Conservation (phyloP, 2,797 vertebrate genomes). For the Sus cebifrons region DNA sequence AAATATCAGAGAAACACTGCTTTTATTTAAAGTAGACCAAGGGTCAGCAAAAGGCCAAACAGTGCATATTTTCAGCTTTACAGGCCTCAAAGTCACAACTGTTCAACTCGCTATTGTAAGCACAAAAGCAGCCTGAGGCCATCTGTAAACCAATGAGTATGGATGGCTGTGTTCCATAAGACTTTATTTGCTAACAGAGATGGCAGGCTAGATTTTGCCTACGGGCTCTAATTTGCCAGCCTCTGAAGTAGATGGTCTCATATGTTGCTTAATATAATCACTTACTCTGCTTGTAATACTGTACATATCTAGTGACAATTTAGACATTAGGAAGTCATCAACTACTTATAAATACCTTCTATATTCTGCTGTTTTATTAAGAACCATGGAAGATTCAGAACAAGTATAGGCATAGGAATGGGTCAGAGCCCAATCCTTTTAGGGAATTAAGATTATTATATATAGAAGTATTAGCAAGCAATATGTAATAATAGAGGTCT, state of each 20-base stretch:
- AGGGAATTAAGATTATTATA: slow-evolving; percentile 46
- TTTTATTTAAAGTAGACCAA: slow-evolving; percentile 50
- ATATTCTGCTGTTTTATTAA: slow-evolving; percentile 33
- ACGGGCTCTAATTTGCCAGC: background rate
- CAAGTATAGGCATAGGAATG: background rate
- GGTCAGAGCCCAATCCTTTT: background rate
- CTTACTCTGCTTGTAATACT: background rate
- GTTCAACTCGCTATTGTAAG: background rate
- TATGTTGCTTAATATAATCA: slow-evolving; percentile 44
- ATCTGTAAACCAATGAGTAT: background rate
- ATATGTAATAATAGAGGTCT: background rate
- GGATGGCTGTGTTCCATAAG: background rate
- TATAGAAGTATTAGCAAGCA: slow-evolving; percentile 34
- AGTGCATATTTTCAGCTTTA: background rate
- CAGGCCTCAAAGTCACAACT: background rate
- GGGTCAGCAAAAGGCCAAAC: background rate
- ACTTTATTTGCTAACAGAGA: background rate
- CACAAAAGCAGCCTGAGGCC: background rate
- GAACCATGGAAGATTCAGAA: background rate
- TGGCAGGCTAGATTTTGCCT: background rate
- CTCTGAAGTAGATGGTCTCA: background rate
- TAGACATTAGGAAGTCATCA: slow-evolving; percentile 39
- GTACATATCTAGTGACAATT: background rate
- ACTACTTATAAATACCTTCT: background rate
- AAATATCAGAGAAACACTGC: slow-evolving; percentile 21